Evolutionary conservation across 2,888 invertebrate genomes (phyloP).

Genomic region (Electrophaes corylata): DNA sequence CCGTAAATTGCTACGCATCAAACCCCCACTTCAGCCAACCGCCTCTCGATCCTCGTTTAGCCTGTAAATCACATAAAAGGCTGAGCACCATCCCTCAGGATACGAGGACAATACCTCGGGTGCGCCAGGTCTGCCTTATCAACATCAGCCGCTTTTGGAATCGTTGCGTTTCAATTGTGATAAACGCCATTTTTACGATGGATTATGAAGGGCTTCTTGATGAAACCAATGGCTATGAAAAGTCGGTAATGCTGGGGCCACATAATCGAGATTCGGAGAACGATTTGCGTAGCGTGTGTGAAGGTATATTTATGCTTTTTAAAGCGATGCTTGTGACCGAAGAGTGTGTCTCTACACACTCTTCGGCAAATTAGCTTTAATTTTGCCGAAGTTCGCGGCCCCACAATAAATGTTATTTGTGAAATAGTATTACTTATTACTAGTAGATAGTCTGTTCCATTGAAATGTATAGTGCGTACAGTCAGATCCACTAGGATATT

Average conservation of each 20-base stretch:
- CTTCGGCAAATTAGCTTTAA: no score
- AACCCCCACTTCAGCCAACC: constrained; percentile 8
- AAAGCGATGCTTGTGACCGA: no score
- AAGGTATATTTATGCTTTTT: not conserved
- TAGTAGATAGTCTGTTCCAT: no score
- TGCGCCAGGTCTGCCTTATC: constrained; percentile 41
- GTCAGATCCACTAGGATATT: no score
- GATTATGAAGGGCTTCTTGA: constrained; percentile 37
- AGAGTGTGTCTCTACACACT: no score
- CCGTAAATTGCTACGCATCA: not conserved
- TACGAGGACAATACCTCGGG: constrained; percentile 18
- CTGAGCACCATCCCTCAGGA: constrained; percentile 16
- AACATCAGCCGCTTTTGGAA: constrained; percentile 39
- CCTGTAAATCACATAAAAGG: constrained; percentile 62
- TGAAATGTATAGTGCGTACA: no score
- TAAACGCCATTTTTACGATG: constrained; percentile 56
- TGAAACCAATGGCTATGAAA: not conserved
- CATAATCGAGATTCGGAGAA: not conserved
- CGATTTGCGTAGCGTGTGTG: not conserved
- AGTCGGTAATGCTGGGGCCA: not conserved
- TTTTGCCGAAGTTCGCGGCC: no score
- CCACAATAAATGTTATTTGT: no score
- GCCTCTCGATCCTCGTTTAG: constrained; percentile 51
- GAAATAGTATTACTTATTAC: no score
- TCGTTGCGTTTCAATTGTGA: constrained; percentile 46